Evolutionary conservation across 2,888 invertebrate species (phyloP).

Genomic region (Pteria penguin): DNA sequence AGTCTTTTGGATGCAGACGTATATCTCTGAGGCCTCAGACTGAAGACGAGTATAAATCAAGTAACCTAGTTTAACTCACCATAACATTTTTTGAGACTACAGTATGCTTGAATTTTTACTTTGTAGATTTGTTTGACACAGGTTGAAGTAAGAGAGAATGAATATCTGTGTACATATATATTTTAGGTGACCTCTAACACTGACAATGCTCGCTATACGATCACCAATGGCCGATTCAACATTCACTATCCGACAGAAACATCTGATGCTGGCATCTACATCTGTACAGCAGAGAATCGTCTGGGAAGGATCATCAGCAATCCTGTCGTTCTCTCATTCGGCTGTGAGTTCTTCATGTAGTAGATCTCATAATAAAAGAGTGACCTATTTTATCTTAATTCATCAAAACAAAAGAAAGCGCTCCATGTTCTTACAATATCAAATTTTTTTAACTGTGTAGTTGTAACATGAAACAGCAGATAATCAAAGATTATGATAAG

Average conservation of each 20-base stretch:
- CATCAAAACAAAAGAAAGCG: background rate
- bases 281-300: conserved; percentile 92
- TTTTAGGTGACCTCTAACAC: conserved; percentile 40
- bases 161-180: background rate
- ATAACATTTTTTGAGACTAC: too few species aligned
- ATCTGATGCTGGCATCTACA: conserved; percentile 91
- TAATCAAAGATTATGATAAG: too few species aligned
- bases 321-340: conserved; percentile 92
- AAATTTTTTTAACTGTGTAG: too few species aligned
- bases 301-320: conserved; percentile 94
- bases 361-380: background rate
- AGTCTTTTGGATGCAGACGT: too few species aligned
- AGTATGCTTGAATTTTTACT: too few species aligned
- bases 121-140: too few species aligned
- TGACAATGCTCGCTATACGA: conserved; percentile 84
- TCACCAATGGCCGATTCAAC: conserved; percentile 94
- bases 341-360: conserved; percentile 81
- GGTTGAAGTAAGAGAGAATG: too few species aligned
- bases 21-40: too few species aligned
- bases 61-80: too few species aligned
- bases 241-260: conserved; percentile 89
- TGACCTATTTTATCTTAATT: background rate
- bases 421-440: too few species aligned
- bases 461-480: too few species aligned
- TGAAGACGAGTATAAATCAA: too few species aligned